A percentile compares a stretch with the other conserved stretches of the same genome.
Evolutionary conservation across 2,113 vertebrate genomes (phyloP).

Genomic region (Redunca redunca): DNA sequence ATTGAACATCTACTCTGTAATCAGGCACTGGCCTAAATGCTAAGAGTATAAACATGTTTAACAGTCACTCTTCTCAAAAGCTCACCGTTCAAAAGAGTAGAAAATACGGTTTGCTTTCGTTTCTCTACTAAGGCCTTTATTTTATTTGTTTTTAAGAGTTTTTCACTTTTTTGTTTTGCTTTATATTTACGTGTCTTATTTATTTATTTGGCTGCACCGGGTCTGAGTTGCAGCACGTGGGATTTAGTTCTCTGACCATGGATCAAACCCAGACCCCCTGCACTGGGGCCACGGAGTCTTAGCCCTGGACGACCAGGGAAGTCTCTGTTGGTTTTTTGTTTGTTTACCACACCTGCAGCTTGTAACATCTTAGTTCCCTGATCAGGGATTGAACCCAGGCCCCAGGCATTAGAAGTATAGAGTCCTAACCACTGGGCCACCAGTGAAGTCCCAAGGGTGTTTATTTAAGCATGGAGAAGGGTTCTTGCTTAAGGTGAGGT

Average conservation of each 20-base stretch:
- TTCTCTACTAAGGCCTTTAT: neutral
- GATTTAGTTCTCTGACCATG: neutral
- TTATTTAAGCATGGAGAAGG: neutral
- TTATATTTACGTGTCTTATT: neutral
- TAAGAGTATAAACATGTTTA: neutral
- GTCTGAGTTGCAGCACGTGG: neutral
- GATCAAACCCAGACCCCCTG: neutral
- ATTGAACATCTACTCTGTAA: neutral
- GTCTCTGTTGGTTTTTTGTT: neutral
- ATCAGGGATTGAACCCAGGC: neutral
- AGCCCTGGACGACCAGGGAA: neutral
- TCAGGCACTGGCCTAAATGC: neutral
- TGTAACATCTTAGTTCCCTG: neutral
- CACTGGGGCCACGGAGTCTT: neutral
- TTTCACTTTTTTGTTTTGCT: neutral
- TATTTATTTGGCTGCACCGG: neutral
- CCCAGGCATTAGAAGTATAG: neutral
- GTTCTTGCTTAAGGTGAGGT: neutral
- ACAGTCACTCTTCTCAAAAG: neutral
- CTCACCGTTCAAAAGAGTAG: neutral
- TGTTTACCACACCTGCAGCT: neutral
- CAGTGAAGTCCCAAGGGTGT: neutral
- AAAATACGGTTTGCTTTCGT: neutral
- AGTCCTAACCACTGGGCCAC: neutral
- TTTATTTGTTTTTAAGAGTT: neutral